These are phyloP conservation scores for Drosophila aff. DNA, from an alignment of 1,140 invertebrate genomes.

Conservation along the genomic window DNA sequence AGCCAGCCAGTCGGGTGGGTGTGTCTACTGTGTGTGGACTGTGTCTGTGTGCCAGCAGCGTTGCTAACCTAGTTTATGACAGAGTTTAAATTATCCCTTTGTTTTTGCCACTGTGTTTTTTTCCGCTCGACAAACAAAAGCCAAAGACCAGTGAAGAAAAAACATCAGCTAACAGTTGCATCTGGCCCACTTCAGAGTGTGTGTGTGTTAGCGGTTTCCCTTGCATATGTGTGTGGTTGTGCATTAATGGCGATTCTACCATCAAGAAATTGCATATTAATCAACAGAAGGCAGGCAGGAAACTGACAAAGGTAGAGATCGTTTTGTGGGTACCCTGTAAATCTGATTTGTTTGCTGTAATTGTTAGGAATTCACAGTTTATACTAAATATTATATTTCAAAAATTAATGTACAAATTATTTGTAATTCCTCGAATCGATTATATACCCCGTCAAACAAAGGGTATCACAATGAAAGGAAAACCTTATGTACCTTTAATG, in stretches of 20 bases:
- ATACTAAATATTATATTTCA: no score
- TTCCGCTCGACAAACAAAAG: constrained; percentile 66
- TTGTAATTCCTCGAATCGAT: no score
- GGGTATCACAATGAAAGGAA: constrained; percentile 6
- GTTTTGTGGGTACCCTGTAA: constrained; percentile 2
- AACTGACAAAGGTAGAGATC: not conserved
- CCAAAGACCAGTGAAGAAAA: constrained; percentile 35
- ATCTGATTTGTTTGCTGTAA: no score
- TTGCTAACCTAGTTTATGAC: constrained; percentile 83
- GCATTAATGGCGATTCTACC: constrained; percentile 68
- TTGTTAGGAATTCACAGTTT: no score
- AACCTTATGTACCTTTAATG: constrained; percentile 67
- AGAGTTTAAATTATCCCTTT: constrained; percentile 82
- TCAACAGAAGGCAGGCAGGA: constrained; percentile 58
- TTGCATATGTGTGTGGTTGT: constrained; percentile 36
- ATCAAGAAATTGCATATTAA: constrained; percentile 80
- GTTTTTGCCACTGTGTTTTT: constrained; percentile 75
- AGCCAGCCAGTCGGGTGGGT: constrained; percentile 34
- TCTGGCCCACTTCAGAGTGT: not conserved
- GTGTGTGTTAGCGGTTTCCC: constrained; percentile 53
- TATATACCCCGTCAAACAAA: not conserved
- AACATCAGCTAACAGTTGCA: constrained; percentile 20
- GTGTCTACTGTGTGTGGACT: not conserved
- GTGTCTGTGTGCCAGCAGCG: constrained; percentile 44
- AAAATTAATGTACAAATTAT: no score